phyloP scores from a whole-genome alignment of 64 coral and sea anemone species.

The Montipora capricornis region DNA sequence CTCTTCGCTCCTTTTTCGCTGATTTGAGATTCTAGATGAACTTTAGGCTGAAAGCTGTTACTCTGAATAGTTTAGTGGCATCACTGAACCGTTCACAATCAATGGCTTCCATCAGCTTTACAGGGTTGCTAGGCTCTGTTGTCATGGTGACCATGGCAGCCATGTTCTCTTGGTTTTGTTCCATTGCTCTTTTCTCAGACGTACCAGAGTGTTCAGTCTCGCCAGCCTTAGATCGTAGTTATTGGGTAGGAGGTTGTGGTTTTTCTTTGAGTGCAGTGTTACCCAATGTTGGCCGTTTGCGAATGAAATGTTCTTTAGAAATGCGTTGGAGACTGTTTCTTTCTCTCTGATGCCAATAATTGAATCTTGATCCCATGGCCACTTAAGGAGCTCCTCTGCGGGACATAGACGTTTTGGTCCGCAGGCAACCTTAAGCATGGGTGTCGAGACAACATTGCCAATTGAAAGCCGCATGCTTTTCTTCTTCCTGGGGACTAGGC shows the following conservation, averaged over 20 bases:
- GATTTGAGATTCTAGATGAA: constrained; percentile 55
- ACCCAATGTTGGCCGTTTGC: constrained; percentile 37
- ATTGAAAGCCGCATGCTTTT: background rate
- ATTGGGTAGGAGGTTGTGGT: constrained; percentile 7
- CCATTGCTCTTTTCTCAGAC: background rate
- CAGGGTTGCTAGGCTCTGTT: background rate
- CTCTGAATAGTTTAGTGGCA: constrained; percentile 60
- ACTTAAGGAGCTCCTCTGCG: constrained; percentile 31
- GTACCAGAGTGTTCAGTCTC: no score
- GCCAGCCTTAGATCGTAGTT: background rate
- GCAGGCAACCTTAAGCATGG: constrained; percentile 6
- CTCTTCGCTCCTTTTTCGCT: background rate
- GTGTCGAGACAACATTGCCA: background rate
- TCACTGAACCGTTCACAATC: constrained; percentile 70
- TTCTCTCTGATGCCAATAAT: constrained; percentile 57
- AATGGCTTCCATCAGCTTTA: constrained; percentile 59
- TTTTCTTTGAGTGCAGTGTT: constrained; percentile 51
- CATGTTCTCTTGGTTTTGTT: no score
- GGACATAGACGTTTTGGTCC: background rate
- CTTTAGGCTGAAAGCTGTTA: constrained; percentile 62
- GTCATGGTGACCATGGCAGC: background rate
- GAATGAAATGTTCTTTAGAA: constrained; percentile 31
- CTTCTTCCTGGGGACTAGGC: background rate
- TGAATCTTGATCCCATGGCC: constrained; percentile 51
- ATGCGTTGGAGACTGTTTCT: constrained; percentile 48